These are phyloP conservation scores for Brachionus calyciflorus DNA, from an alignment of 1,140 invertebrate species.

Conservation along the genomic window DNA sequence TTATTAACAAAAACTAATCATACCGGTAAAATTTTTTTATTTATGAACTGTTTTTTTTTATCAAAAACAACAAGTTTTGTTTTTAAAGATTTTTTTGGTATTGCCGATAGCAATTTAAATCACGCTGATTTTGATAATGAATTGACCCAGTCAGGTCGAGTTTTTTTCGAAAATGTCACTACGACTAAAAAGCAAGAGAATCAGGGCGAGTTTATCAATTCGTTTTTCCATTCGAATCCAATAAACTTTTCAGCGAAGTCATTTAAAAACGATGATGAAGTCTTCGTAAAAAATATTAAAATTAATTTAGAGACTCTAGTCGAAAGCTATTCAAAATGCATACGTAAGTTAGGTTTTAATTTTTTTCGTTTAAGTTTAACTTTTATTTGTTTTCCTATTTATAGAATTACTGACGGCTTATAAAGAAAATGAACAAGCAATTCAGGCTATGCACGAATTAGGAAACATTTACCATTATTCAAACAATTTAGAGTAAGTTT, in stretches of 20 bases:
- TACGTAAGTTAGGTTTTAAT: conserved; percentile 54
- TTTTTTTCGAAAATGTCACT: neutral
- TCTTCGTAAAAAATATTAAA: conserved; percentile 21
- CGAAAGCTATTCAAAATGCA: conserved; percentile 55
- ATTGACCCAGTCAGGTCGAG: neutral
- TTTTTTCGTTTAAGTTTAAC: neutral
- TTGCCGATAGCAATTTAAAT: neutral
- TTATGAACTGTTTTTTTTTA: neutral
- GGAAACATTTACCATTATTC: conserved; percentile 58
- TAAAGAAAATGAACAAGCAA: conserved; percentile 54
- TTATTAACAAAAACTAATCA: conserved; percentile 52
- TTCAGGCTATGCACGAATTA: conserved; percentile 59
- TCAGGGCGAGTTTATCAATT: neutral
- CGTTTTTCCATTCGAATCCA: conserved; percentile 36
- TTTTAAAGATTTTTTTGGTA: neutral
- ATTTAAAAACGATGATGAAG: conserved; percentile 12
- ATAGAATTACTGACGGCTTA: conserved; percentile 56
- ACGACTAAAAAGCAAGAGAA: neutral
- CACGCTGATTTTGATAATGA: conserved; percentile 4
- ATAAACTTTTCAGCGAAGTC: conserved; percentile 14
- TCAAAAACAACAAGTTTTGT: neutral
- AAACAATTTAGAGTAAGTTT: conserved; percentile 53
- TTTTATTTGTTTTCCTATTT: neutral
- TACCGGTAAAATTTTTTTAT: conserved; percentile 52
- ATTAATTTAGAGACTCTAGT: conserved; percentile 14